Evolutionary conservation across 2,888 invertebrate genomes (phyloP).

Genomic region (Hypolimnas misippus): DNA sequence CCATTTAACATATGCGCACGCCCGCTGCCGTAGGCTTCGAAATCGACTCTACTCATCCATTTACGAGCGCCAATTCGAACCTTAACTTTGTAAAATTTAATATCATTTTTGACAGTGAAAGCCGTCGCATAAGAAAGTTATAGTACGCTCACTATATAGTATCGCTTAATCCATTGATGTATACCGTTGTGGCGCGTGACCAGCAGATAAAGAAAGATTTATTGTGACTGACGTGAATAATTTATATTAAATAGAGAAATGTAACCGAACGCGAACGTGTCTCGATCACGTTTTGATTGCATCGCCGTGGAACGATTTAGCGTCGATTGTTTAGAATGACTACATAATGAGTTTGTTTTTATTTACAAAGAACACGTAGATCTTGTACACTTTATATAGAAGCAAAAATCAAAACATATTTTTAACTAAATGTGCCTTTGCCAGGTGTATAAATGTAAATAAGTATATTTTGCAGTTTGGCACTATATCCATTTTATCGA

Average conservation of each 20-base stretch:
- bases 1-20: conserved; percentile 63
- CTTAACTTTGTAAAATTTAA: conserved; percentile 41
- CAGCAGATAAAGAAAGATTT: conserved; percentile 55
- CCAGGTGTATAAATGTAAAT: no score
- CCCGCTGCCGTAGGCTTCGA: conserved; percentile 41
- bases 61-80: conserved; percentile 50
- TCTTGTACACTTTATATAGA: no score
- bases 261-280: conserved; percentile 19
- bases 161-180: conserved; percentile 64
- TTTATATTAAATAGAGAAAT: conserved; percentile 34
- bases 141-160: conserved; percentile 52
- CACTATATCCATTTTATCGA: no score
- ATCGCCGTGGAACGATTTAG: neutral
- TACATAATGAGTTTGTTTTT: neutral
- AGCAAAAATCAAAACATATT: no score
- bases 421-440: no score
- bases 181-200: conserved; percentile 65
- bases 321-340: neutral
- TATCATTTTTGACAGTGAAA: conserved; percentile 59
- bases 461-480: no score
- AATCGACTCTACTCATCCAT: no score
- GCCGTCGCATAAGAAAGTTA: conserved; percentile 65
- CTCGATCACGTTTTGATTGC: conserved; percentile 8
- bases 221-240: conserved; percentile 44
- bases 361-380: neutral